phyloP scores from a whole-genome alignment of 2,888 invertebrate species.

The Brachycybe producta region DNA sequence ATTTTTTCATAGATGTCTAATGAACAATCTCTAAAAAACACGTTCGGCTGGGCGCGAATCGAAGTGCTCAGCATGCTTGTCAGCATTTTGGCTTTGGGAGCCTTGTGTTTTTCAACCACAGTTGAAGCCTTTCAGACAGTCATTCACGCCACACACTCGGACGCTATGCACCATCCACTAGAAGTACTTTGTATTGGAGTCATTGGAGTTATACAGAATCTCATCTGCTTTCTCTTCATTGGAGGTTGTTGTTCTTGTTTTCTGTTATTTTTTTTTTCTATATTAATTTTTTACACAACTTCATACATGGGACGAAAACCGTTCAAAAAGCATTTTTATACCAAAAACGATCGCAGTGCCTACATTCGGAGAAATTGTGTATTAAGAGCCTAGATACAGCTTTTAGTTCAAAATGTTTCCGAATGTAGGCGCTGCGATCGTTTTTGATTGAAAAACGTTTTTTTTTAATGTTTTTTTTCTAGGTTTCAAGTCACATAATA shows the following conservation, averaged over 20 bases:
- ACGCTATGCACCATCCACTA: slow-evolving; percentile 59
- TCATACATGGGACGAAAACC: background rate
- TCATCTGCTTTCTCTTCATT: slow-evolving; percentile 62
- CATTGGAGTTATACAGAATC: slow-evolving; percentile 57
- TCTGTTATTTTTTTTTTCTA: slow-evolving; percentile 1
- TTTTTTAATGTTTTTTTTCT: too few species aligned
- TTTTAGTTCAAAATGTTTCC: background rate
- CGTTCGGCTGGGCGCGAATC: slow-evolving; percentile 83
- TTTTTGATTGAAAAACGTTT: too few species aligned
- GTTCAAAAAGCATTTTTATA: too few species aligned
- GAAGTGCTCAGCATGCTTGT: slow-evolving; percentile 72
- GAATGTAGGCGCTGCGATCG: too few species aligned
- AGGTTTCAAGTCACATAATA: too few species aligned
- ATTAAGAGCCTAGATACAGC: background rate
- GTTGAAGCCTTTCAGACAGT: slow-evolving; percentile 59
- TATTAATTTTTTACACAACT: background rate
- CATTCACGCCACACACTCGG: slow-evolving; percentile 35
- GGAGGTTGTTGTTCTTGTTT: slow-evolving; percentile 43
- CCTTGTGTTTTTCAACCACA: slow-evolving; percentile 64
- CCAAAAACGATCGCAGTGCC: too few species aligned
- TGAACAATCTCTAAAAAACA: slow-evolving; percentile 59
- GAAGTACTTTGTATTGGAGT: slow-evolving; percentile 58
- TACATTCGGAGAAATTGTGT: background rate
- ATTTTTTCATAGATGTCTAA: slow-evolving; percentile 36
- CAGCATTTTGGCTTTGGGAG: slow-evolving; percentile 50